Evolutionary conservation across 2,888 invertebrate genomes (phyloP).

Genomic region (Junonia oenone): DNA sequence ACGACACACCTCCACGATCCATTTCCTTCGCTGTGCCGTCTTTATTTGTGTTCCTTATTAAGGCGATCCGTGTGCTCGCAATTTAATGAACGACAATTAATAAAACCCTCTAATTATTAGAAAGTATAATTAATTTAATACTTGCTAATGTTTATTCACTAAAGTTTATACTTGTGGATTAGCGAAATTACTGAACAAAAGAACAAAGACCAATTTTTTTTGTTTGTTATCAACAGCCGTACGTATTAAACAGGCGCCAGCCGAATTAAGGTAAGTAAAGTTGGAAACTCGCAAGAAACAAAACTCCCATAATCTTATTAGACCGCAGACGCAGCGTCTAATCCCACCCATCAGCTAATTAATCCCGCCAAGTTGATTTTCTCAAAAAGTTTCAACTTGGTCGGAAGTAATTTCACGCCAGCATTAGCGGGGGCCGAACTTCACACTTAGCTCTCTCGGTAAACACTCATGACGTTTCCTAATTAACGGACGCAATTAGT

Average conservation of each 20-base stretch:
- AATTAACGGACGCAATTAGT: conserved; percentile 80
- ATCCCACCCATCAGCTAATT: conserved; percentile 78
- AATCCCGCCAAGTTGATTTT: conserved; percentile 74
- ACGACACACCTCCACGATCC: conserved; percentile 50
- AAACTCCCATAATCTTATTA: conserved; percentile 78
- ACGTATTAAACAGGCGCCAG: conserved; percentile 50
- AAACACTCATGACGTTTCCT: conserved; percentile 80
- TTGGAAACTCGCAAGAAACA: conserved; percentile 67
- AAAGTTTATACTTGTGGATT: background rate
- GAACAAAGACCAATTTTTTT: conserved; percentile 4
- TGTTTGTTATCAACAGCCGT: conserved; percentile 23
- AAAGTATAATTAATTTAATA: background rate
- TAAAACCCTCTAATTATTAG: background rate
- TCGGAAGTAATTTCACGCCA: conserved; percentile 74
- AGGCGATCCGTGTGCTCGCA: conserved; percentile 22
- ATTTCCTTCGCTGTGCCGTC: conserved; percentile 40
- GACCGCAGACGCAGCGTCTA: conserved; percentile 67
- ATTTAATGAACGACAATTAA: conserved; percentile 7
- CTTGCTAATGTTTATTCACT: background rate
- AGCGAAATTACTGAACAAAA: background rate
- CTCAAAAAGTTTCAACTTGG: conserved; percentile 73
- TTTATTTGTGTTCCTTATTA: conserved; percentile 43
- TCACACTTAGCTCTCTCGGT: conserved; percentile 77
- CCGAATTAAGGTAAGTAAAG: conserved; percentile 71
- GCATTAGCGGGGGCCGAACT: conserved; percentile 68